These are phyloP conservation scores for Myotis lucifugus DNA, from an alignment of 2,113 vertebrate species.

Conservation along the genomic window DNA sequence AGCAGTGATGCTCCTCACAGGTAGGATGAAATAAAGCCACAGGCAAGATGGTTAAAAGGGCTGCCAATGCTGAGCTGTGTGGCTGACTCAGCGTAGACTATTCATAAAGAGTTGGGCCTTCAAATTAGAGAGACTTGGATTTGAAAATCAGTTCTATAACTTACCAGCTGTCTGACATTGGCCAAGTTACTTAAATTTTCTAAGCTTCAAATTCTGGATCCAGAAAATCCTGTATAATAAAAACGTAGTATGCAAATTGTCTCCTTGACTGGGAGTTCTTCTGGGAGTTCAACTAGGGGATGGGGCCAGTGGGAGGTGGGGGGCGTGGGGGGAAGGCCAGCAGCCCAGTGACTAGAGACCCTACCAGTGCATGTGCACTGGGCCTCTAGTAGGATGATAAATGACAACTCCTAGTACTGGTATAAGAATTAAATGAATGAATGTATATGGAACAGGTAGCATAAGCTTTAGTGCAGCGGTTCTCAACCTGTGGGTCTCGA, in stretches of 20 bases:
- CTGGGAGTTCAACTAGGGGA: too few species aligned
- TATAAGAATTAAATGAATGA: background rate
- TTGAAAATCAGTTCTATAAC: background rate
- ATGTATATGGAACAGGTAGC: background rate
- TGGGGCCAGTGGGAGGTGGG: too few species aligned
- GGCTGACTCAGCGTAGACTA: background rate
- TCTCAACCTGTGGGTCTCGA: too few species aligned
- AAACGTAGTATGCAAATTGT: too few species aligned
- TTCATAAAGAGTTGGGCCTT: background rate
- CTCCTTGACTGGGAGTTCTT: too few species aligned
- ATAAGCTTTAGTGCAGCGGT: background rate
- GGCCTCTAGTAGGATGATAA: background rate
- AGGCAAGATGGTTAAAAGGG: background rate
- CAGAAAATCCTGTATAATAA: background rate
- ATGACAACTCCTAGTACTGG: background rate
- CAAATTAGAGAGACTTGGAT: background rate
- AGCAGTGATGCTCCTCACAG: background rate
- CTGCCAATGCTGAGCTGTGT: background rate
- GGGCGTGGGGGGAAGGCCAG: too few species aligned
- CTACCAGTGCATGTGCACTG: too few species aligned
- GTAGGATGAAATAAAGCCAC: background rate
- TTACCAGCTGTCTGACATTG: background rate
- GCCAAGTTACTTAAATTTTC: background rate
- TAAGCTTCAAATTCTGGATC: slow-evolving; percentile 9
- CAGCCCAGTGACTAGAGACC: too few species aligned